Percentiles rank a stretch among this genome's conserved stretches.
Conservation (phyloP, 2,797 vertebrate genomes). For the Xenopus petersii region DNA sequence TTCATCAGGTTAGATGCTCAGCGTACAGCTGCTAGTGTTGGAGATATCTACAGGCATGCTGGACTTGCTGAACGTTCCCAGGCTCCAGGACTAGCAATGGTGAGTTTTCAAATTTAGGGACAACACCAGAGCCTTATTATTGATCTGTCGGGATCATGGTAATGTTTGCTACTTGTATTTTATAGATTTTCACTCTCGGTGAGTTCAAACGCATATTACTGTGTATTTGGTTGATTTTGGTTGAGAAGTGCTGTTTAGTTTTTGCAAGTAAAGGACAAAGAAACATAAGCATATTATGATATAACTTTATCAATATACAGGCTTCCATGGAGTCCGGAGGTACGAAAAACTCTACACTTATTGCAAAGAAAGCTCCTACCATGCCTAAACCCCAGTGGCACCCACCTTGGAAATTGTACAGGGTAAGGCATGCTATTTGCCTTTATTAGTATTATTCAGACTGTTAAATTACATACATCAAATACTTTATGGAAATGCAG, state of each 20-base stretch:
- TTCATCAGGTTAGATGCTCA: slow-evolving; percentile 74
- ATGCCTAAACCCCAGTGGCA: slow-evolving; percentile 99
- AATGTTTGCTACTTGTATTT: too few species aligned
- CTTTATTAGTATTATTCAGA: too few species aligned
- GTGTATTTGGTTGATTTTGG: too few species aligned
- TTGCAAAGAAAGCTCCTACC: slow-evolving; percentile 86
- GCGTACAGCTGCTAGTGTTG: slow-evolving; percentile 79
- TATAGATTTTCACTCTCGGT: too few species aligned
- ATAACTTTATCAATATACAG: slow-evolving; percentile 57
- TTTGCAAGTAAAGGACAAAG: too few species aligned
- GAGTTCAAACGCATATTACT: too few species aligned
- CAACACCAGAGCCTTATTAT: too few species aligned
- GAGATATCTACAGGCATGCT: slow-evolving; percentile 86
- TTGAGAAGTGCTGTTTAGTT: too few species aligned
- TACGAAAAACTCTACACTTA: slow-evolving; percentile 79
- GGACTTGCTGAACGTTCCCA: slow-evolving; percentile 80
- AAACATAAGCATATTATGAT: too few species aligned
- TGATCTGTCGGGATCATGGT: background rate
- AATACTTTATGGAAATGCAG: too few species aligned
- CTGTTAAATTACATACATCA: too few species aligned
- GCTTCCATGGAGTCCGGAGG: slow-evolving; percentile 80
- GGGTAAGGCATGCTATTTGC: slow-evolving; percentile 67
- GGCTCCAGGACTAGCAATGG: slow-evolving; percentile 72
- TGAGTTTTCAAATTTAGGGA: slow-evolving; percentile 54
- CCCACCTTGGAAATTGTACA: slow-evolving; percentile 94